Evolutionary conservation across 2,888 invertebrate species (phyloP).

Genomic region (Leptopterna dolabrata): DNA sequence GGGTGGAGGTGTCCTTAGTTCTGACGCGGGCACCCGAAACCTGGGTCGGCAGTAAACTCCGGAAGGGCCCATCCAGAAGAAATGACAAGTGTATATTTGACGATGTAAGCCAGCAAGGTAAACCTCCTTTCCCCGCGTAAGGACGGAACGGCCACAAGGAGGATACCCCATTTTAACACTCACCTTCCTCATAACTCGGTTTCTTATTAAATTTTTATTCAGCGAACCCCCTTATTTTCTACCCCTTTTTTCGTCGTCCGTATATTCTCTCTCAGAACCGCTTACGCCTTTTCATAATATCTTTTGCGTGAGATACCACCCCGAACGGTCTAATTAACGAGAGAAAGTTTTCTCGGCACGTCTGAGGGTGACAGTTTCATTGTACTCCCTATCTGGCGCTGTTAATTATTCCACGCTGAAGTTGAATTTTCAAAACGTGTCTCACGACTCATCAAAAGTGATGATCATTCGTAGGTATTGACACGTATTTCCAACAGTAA

Average conservation of each 20-base stretch:
- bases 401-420: background rate
- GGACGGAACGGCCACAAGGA: background rate
- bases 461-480: too few species aligned
- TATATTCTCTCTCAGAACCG: background rate
- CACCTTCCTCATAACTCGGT: background rate
- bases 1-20: slow-evolving; percentile 5
- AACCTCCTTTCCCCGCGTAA: background rate
- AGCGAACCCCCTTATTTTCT: background rate
- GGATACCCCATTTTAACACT: background rate
- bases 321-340: background rate
- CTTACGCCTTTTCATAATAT: background rate
- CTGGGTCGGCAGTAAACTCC: background rate
- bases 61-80: background rate
- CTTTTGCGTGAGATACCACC: background rate
- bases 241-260: background rate
- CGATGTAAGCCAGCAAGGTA: background rate
- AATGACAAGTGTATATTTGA: background rate
- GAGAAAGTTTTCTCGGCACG: background rate
- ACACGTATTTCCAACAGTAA: too few species aligned
- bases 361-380: background rate
- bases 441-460: too few species aligned
- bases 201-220: background rate
- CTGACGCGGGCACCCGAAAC: background rate
- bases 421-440: background rate
- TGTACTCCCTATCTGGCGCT: background rate